These are phyloP conservation scores for Drosophila tani DNA, from an alignment of 1,140 invertebrate species.

Conservation along the genomic window DNA sequence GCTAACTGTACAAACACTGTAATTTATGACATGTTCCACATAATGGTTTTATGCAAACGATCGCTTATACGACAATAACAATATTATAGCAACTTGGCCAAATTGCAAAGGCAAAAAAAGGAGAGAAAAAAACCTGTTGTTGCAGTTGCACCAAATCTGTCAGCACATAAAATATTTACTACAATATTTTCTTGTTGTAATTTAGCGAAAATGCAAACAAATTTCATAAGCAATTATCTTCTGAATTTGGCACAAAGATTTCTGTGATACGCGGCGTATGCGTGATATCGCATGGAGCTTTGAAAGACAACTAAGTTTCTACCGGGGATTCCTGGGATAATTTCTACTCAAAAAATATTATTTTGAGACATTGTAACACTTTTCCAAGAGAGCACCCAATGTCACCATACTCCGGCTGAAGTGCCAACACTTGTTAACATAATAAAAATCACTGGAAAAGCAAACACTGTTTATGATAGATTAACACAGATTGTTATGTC, in stretches of 20 bases:
- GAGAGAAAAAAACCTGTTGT: constrained; percentile 70
- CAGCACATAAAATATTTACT: constrained; percentile 75
- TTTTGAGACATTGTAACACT: constrained; percentile 69
- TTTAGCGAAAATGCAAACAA: constrained; percentile 43
- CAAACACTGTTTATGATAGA: constrained; percentile 32
- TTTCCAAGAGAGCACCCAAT: constrained; percentile 52
- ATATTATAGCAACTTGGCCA: constrained; percentile 62
- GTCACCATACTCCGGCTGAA: constrained; percentile 23
- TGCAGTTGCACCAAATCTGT: constrained; percentile 77
- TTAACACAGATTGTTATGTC: constrained; percentile 53
- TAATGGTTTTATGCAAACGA: constrained; percentile 83
- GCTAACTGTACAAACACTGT: constrained; percentile 80
- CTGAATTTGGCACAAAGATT: constrained; percentile 38
- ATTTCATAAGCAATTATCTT: constrained; percentile 74
- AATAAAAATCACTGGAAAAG: constrained; percentile 55
- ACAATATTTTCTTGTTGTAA: constrained; percentile 55
- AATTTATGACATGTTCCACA: constrained; percentile 82
- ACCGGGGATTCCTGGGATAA: constrained; percentile 24
- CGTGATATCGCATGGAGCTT: constrained; percentile 51
- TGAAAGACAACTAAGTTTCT: constrained; percentile 54
- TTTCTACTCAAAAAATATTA: constrained; percentile 14
- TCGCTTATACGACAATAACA: constrained; percentile 73
- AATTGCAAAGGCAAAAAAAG: constrained; percentile 61
- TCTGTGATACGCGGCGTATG: constrained; percentile 62
- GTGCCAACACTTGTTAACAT: constrained; percentile 27